Percentiles rank a stretch among this genome's conserved stretches.
Evolutionary conservation across 2,888 invertebrate species (phyloP).

Genomic region (Philaethria dido): DNA sequence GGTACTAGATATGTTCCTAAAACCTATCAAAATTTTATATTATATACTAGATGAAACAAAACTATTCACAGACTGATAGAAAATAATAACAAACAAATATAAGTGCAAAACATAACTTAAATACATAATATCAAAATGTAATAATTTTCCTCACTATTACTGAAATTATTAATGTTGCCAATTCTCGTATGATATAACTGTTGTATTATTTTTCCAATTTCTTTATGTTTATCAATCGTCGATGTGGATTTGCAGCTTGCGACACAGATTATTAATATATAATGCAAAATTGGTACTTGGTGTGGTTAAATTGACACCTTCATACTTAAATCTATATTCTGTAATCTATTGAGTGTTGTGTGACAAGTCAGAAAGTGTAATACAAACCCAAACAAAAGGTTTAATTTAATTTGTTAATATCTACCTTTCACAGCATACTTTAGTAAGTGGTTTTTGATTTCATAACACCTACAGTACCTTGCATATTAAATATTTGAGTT

Average conservation of each 20-base stretch:
- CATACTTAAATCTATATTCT: slow-evolving; percentile 27
- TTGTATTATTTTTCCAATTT: no score
- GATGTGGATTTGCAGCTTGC: not conserved
- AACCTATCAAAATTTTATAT: no score
- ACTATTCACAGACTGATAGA: no score
- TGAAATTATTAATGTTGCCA: no score
- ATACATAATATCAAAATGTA: no score
- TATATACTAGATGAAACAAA: no score
- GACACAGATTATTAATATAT: slow-evolving; percentile 4
- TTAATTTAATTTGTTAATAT: slow-evolving; percentile 30
- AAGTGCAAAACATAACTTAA: no score
- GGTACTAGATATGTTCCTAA: no score
- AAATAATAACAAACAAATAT: no score
- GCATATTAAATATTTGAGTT: not conserved
- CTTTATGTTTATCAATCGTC: no score
- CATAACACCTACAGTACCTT: not conserved
- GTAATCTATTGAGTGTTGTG: slow-evolving; percentile 13
- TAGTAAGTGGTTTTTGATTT: slow-evolving; percentile 20
- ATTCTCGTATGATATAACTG: no score
- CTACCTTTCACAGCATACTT: slow-evolving; percentile 2
- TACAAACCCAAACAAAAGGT: slow-evolving; percentile 36
- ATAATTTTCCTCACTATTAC: no score
- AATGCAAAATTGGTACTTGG: not conserved
- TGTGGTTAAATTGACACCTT: slow-evolving; percentile 20
- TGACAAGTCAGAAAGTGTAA: slow-evolving; percentile 26